phyloP scores from a whole-genome alignment of 2,888 invertebrate genomes.

The Oligia latruncula region DNA sequence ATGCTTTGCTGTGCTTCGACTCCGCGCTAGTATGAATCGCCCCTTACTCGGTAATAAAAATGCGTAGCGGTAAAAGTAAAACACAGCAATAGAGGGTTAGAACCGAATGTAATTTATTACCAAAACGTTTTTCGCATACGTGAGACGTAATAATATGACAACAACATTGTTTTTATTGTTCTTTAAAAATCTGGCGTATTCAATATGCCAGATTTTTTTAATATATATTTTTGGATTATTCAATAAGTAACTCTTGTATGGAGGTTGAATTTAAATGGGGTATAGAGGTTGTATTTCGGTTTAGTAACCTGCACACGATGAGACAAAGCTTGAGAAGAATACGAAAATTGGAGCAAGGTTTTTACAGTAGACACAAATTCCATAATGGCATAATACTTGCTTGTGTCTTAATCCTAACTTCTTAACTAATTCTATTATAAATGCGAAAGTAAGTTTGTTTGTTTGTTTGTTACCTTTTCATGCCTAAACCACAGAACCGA shows the following conservation, averaged over 20 bases:
- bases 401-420: not conserved
- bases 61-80: conserved; percentile 45
- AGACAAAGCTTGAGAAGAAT: conserved; percentile 2
- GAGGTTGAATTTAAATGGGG: conserved; percentile 50
- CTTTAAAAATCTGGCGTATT: conserved; percentile 51
- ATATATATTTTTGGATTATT: conserved; percentile 32
- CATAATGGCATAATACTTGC: not conserved
- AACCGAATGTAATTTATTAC: conserved; percentile 68
- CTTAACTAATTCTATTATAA: too few relatives aligned
- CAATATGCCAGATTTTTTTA: conserved; percentile 28
- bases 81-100: conserved; percentile 58
- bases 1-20: not conserved
- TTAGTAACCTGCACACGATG: conserved; percentile 1
- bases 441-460: too few relatives aligned
- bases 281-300: not conserved
- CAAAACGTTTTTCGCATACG: conserved; percentile 49
- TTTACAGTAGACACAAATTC: not conserved
- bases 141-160: conserved; percentile 52
- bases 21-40: not conserved
- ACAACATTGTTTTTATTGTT: conserved; percentile 53
- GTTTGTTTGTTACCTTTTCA: too few relatives aligned
- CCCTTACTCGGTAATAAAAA: conserved; percentile 67
- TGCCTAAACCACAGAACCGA: too few relatives aligned
- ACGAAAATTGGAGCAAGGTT: not conserved
- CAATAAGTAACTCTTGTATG: conserved; percentile 45